Conservation (phyloP, 2,797 vertebrate genomes). For the Pangasius sanitwongsei region DNA sequence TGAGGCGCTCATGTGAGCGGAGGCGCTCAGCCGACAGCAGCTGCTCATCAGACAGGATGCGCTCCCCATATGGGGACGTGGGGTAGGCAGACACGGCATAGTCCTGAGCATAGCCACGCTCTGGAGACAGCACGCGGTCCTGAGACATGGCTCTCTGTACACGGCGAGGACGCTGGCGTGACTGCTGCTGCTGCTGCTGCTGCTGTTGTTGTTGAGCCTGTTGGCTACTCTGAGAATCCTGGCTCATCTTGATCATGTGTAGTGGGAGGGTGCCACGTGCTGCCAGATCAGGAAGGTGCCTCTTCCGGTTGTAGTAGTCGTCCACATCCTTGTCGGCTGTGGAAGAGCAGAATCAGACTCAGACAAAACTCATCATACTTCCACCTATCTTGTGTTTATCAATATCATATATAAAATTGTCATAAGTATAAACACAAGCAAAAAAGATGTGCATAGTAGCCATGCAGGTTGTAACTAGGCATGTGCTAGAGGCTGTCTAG, state of each 20-base stretch:
- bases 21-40: slow-evolving; percentile 93
- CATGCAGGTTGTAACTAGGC: not conserved
- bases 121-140: slow-evolving; percentile 91
- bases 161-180: slow-evolving; percentile 87
- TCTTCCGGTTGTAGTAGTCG: slow-evolving; percentile 92
- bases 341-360: slow-evolving; percentile 46
- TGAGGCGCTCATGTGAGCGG: slow-evolving; percentile 93
- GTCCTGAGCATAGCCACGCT: slow-evolving; percentile 79
- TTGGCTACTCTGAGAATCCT: slow-evolving; percentile 45
- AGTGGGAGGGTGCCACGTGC: slow-evolving; percentile 93
- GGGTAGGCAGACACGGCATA: slow-evolving; percentile 83
- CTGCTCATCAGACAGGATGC: slow-evolving; percentile 94
- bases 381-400: not conserved
- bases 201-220: slow-evolving; percentile 71
- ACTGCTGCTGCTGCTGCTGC: slow-evolving; percentile 73
- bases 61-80: slow-evolving; percentile 83
- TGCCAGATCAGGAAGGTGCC: slow-evolving; percentile 94
- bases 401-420: not conserved
- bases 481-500: not conserved
- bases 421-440: not conserved
- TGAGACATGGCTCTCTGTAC: slow-evolving; percentile 98
- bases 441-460: not conserved
- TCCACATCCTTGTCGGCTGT: slow-evolving; percentile 96
- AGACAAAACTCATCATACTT: not conserved
- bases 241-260: slow-evolving; percentile 89